These are phyloP conservation scores for Hoplodrina ambigua DNA, from an alignment of 2,888 invertebrate genomes.

Conservation along the genomic window DNA sequence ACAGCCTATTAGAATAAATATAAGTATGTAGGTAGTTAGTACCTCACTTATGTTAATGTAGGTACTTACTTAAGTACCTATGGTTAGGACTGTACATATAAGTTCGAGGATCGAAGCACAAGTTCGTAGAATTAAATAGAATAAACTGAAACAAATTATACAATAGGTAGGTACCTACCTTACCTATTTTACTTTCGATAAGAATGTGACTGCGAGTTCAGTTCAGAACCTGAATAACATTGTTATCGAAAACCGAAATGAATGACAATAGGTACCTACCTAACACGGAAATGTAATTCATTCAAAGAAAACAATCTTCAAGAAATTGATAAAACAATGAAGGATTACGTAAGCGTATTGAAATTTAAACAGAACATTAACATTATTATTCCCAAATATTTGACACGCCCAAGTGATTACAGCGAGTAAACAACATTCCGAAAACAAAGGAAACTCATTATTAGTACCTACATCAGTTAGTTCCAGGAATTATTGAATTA, in stretches of 20 bases:
- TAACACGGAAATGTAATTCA: slow-evolving; percentile 41
- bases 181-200: background rate
- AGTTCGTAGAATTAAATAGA: background rate
- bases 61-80: slow-evolving; percentile 10
- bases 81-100: background rate
- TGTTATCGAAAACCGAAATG: slow-evolving; percentile 26
- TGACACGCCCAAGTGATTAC: slow-evolving; percentile 31
- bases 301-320: slow-evolving; percentile 42
- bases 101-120: background rate
- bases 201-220: background rate
- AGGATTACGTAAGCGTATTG: slow-evolving; percentile 42
- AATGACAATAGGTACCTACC: slow-evolving; percentile 24
- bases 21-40: background rate
- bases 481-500: slow-evolving; percentile 17
- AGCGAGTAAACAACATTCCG: slow-evolving; percentile 24
- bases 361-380: slow-evolving; percentile 37
- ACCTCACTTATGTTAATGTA: background rate
- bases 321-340: slow-evolving; percentile 42
- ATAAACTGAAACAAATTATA: background rate
- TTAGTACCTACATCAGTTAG: background rate
- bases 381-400: slow-evolving; percentile 31
- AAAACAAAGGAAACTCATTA: slow-evolving; percentile 25
- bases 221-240: slow-evolving; percentile 15
- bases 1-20: slow-evolving; percentile 11
- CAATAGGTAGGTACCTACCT: background rate